A percentile compares a stretch with the other conserved stretches of the same genome.
phyloP scores from a whole-genome alignment of 2,888 invertebrate species.

The Neoaliturus tenellus region DNA sequence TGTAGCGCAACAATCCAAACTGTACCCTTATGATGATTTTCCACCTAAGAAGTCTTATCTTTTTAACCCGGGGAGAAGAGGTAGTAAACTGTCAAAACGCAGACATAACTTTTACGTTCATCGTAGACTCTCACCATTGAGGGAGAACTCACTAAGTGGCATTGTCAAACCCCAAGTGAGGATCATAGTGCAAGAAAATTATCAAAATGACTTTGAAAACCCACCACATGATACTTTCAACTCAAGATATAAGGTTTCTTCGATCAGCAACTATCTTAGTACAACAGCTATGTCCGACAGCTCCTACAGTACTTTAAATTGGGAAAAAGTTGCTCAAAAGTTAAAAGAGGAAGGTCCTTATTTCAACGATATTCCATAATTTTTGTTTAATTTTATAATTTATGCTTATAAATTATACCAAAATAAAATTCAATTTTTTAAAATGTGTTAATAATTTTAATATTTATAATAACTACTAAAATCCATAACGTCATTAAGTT shows the following conservation, averaged over 20 bases:
- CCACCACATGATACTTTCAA: background rate
- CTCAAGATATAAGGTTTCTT: background rate
- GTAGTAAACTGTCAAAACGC: background rate
- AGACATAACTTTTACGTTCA: background rate
- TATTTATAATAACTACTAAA: no score
- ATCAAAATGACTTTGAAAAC: background rate
- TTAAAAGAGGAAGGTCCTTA: conserved; percentile 1
- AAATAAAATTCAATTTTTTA: no score
- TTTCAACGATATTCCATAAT: background rate
- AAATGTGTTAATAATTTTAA: no score
- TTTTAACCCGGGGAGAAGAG: conserved; percentile 4
- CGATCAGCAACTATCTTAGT: conserved; percentile 10
- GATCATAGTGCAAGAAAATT: background rate
- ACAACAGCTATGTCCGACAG: background rate
- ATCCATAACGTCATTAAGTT: no score
- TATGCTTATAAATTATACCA: no score
- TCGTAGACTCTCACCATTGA: background rate
- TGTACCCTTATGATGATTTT: background rate
- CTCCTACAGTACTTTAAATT: conserved; percentile 24
- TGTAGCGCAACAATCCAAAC: background rate
- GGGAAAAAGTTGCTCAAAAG: conserved; percentile 5
- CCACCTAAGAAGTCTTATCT: background rate
- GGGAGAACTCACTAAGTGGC: background rate
- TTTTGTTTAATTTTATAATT: background rate
- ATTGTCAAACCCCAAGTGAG: background rate